Evolutionary conservation across 2,113 vertebrate species (phyloP).

Genomic region (Rhagologus leucostigma): DNA sequence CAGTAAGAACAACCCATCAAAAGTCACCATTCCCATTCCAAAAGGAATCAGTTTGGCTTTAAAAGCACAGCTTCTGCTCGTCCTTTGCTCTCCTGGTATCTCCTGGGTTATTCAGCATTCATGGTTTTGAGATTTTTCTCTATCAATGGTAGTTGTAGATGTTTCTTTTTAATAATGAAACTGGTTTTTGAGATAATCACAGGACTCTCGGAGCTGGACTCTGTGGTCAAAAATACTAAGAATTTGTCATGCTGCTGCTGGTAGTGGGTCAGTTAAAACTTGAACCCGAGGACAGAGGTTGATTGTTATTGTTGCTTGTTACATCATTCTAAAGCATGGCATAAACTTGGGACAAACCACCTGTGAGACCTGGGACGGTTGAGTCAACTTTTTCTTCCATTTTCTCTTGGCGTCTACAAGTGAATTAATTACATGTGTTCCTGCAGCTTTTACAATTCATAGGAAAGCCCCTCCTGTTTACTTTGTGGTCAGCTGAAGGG

Average conservation of each 20-base stretch:
- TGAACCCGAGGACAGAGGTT: background rate
- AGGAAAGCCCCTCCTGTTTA: background rate
- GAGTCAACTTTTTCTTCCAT: background rate
- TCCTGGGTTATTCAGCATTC: background rate
- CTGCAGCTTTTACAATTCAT: background rate
- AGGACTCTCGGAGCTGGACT: background rate
- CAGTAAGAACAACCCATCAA: background rate
- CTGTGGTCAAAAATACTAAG: background rate
- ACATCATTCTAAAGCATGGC: background rate
- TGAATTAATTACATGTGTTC: background rate
- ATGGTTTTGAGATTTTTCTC: background rate
- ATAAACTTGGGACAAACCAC: background rate
- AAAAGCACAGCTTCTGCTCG: background rate
- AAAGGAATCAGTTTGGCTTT: background rate
- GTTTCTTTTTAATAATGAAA: background rate
- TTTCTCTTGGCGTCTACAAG: background rate
- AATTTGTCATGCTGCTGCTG: background rate
- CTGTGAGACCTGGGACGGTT: background rate
- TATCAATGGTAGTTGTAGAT: accelerated
- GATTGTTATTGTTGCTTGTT: background rate
- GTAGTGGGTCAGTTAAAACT: background rate
- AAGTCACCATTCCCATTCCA: background rate
- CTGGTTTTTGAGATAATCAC: background rate
- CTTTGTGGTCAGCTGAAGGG: background rate
- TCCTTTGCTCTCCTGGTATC: background rate